Evolutionary conservation across 2,113 vertebrate species (phyloP), one percentile per base, ranked within the genome.

Genomic region (Tretioscincus oriximinensis): DNA sequence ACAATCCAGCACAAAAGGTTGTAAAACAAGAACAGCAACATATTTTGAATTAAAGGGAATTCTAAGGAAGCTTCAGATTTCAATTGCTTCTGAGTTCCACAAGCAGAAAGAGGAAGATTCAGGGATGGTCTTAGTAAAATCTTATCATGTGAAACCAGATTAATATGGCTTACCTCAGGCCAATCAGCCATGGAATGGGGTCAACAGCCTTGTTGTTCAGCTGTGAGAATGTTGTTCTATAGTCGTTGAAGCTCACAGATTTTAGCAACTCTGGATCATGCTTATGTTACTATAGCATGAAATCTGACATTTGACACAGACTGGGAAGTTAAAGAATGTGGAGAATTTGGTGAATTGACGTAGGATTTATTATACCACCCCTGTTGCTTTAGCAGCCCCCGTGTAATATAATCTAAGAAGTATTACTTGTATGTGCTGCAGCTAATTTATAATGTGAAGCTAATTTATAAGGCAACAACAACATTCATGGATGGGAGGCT

Each of bases 321-420:
- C 95, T 90, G 91, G 90, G 91, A 94, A 92, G 88, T 93, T 74
- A 77, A 91, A 94, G 96, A 97, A 97, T 97, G 94, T 41, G 26
- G 87, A 87, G 97, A 97, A 98, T 97, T 93, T 93, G 92, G 95
- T 95, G 96, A 96, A 95, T 96, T 94, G 93, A 95, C 94, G 93
- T 61, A 90, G 92, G 91, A 86, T 93, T 93, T 87, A 90, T 92
- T 86, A 87, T 89, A 76, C 83, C 83, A 83, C 60, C 88, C 86
- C 89, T 90, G 90, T 82, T 76, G 73, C 81, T 81, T 78, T 76
- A 24, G 54, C 71, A 88, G 81, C 73, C 86, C 73, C 86, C 78
- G 51, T 83, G 76, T 45, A 88, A 90, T 88, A 88, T 87, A 90
- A 90, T 87, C 87, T 85, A 85, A 91, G 86, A 91, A 92, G 83